Evolutionary conservation across 2,113 vertebrate species (phyloP).

Genomic region (Coryphaenoides rupestris): DNA sequence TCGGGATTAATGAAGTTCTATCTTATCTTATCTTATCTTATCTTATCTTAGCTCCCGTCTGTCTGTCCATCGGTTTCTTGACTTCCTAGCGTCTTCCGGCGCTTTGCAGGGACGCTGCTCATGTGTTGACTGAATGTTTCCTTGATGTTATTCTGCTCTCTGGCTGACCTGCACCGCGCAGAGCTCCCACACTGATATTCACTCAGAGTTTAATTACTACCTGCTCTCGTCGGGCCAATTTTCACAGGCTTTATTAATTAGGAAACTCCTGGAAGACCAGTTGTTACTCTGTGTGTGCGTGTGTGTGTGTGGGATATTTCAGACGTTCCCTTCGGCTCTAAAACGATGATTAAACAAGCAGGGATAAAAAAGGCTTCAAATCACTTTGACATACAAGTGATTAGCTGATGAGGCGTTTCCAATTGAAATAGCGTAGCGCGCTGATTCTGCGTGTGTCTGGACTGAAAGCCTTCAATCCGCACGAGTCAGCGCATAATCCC

Average conservation of each 20-base stretch:
- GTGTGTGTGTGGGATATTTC: slow-evolving; percentile 6
- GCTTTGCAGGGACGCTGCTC: no score
- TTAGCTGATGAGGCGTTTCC: slow-evolving; percentile 24
- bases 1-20: no score
- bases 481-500: slow-evolving; percentile 51
- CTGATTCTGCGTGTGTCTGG: slow-evolving; percentile 16
- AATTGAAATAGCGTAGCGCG: slow-evolving; percentile 36
- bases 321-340: slow-evolving; percentile 14
- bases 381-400: slow-evolving; percentile 40
- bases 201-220: slow-evolving; percentile 55
- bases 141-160: no score
- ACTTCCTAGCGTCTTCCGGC: no score
- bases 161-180: no score
- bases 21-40: no score
- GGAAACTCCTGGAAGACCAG: slow-evolving; percentile 37
- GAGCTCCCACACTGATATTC: slow-evolving; percentile 34
- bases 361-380: slow-evolving; percentile 20
- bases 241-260: slow-evolving; percentile 51
- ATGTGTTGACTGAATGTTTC: no score
- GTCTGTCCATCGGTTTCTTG: no score
- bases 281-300: slow-evolving; percentile 11
- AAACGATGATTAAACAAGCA: slow-evolving; percentile 37
- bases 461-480: slow-evolving; percentile 32
- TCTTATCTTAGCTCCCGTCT: no score
- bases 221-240: slow-evolving; percentile 35